Conservation (phyloP, 2,797 vertebrate genomes). For the Sibirionetta formosa region DNA sequence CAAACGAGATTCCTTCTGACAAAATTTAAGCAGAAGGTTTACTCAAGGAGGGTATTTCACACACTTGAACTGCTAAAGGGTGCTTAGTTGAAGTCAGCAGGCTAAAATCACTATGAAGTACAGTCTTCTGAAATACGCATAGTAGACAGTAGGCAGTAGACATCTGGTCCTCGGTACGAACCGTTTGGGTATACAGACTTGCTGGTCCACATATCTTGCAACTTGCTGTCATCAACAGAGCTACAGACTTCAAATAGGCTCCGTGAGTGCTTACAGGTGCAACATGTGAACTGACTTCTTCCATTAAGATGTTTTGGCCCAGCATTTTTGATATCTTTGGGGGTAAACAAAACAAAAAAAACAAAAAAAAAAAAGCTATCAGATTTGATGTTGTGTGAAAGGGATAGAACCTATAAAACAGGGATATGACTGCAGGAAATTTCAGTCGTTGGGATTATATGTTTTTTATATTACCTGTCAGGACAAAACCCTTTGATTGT, state of each 20-base stretch:
- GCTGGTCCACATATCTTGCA: background rate
- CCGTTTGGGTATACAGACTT: background rate
- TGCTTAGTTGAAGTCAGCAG: background rate
- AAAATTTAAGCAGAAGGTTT: background rate
- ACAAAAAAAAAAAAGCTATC: background rate
- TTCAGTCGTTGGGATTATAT: background rate
- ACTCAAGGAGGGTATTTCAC: background rate
- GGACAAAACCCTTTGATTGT: background rate
- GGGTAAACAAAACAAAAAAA: no score
- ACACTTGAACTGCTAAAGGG: background rate
- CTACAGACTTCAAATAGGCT: background rate
- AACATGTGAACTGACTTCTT: background rate
- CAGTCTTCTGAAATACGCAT: background rate
- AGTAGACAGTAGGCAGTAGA: background rate
- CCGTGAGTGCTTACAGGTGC: background rate
- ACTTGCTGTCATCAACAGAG: background rate
- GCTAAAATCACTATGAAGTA: background rate
- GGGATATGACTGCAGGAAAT: background rate
- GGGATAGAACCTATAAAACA: accelerated
- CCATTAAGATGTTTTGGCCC: accelerated
- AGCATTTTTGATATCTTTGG: background rate
- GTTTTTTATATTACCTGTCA: background rate
- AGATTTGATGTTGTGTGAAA: background rate
- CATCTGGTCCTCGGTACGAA: background rate
- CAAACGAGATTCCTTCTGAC: background rate